Evolutionary conservation across 2,797 vertebrate genomes (phyloP).

Genomic region (Craterocephalus amniculus): DNA sequence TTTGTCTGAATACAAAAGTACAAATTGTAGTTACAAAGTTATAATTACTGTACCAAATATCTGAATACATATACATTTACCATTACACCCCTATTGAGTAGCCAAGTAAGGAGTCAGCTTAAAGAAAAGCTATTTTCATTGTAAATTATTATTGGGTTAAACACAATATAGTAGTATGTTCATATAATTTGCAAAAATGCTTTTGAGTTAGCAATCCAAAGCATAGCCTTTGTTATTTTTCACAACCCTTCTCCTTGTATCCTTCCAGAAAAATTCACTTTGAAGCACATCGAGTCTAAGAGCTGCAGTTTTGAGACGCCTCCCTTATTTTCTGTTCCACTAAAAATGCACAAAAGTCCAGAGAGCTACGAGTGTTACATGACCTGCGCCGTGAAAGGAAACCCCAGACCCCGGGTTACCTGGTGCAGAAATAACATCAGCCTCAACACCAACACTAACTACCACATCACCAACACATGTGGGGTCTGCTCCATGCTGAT

Average conservation of each 20-base stretch:
- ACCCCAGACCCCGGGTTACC: constrained; percentile 86
- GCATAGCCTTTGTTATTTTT: not conserved
- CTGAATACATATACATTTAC: too few relatives aligned
- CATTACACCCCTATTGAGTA: too few relatives aligned
- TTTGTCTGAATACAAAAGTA: too few relatives aligned
- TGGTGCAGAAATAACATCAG: constrained; percentile 89
- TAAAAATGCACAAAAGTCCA: constrained; percentile 88
- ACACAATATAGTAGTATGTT: too few relatives aligned
- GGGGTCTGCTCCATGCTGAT: constrained; percentile 93
- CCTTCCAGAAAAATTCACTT: constrained; percentile 80
- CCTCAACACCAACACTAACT: constrained; percentile 85
- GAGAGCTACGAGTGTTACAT: constrained; percentile 90
- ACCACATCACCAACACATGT: constrained; percentile 87
- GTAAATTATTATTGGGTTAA: too few relatives aligned
- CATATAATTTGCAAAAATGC: too few relatives aligned
- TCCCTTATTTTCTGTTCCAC: constrained; percentile 85
- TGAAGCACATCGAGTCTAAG: constrained; percentile 75
- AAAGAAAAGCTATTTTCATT: too few relatives aligned
- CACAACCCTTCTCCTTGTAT: not conserved
- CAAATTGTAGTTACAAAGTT: too few relatives aligned
- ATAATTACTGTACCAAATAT: too few relatives aligned
- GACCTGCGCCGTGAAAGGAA: constrained; percentile 90
- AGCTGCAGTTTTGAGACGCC: constrained; percentile 72
- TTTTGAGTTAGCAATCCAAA: not conserved
- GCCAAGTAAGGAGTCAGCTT: too few relatives aligned